Conservation (phyloP, 2,888 invertebrate species). For the Allophyes oxyacanthae region DNA sequence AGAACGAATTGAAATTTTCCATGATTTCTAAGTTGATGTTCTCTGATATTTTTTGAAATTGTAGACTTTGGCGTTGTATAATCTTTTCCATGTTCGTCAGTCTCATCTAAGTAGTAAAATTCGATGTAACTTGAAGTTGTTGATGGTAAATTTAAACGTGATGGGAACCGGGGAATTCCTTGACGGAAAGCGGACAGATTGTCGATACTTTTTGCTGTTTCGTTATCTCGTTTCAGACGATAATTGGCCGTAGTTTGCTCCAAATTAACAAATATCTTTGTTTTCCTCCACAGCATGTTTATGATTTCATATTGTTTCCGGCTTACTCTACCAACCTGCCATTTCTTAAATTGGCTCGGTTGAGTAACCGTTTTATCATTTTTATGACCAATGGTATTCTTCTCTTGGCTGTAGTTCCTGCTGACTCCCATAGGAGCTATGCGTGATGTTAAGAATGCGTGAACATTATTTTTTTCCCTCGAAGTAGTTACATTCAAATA, state of each 20-base stretch:
- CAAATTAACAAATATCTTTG: slow-evolving; percentile 67
- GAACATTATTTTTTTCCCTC: slow-evolving; percentile 11
- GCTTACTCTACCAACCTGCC: slow-evolving; percentile 69
- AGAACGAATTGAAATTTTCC: slow-evolving; percentile 31
- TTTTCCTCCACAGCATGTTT: slow-evolving; percentile 77
- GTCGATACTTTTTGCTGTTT: slow-evolving; percentile 16
- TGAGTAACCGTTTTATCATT: slow-evolving; percentile 14
- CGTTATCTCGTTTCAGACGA: slow-evolving; percentile 22
- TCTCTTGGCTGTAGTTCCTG: slow-evolving; percentile 25
- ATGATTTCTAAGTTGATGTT: slow-evolving; percentile 18
- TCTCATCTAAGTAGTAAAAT: slow-evolving; percentile 80
- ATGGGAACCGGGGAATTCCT: slow-evolving; percentile 27
- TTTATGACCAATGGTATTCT: slow-evolving; percentile 13
- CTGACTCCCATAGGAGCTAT: background rate
- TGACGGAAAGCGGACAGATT: slow-evolving; percentile 8
- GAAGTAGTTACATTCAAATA: slow-evolving; percentile 16
- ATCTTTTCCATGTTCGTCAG: slow-evolving; percentile 53
- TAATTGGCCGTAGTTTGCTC: slow-evolving; percentile 48
- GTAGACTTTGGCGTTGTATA: slow-evolving; percentile 13
- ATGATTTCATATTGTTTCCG: slow-evolving; percentile 76
- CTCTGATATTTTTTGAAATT: slow-evolving; percentile 7
- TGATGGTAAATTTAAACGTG: slow-evolving; percentile 14
- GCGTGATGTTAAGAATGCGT: slow-evolving; percentile 3
- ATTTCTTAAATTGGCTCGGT: slow-evolving; percentile 54
- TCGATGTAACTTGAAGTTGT: slow-evolving; percentile 79